A percentile compares a stretch with the other conserved stretches of the same genome.
phyloP scores from a whole-genome alignment of 2,113 vertebrate genomes.

The Ciconia boyciana region DNA sequence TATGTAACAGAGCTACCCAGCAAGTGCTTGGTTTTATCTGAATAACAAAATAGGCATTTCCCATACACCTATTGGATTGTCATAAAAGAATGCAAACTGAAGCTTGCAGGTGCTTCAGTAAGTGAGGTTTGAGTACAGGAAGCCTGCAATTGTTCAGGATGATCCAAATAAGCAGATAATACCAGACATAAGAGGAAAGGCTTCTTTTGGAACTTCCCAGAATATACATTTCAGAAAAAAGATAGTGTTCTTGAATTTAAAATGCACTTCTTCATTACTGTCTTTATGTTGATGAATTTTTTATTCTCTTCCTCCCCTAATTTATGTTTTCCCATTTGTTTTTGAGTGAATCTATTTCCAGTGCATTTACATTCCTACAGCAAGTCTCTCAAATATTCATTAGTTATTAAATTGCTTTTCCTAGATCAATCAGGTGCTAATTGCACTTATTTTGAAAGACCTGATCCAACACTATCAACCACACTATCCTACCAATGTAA shows the following conservation, averaged over 20 bases:
- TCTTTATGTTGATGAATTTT: background rate
- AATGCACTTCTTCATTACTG: background rate
- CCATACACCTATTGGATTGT: background rate
- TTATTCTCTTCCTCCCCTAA: background rate
- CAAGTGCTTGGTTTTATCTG: background rate
- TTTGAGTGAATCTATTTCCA: background rate
- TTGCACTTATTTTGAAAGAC: background rate
- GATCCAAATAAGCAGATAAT: background rate
- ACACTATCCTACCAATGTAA: rapidly evolving
- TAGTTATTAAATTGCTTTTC: slow-evolving; percentile 18
- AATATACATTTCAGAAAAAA: background rate
- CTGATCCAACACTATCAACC: background rate
- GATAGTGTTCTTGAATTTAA: background rate
- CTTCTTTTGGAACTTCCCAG: background rate
- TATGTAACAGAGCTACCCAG: background rate
- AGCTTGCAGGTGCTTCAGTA: background rate
- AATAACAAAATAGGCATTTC: background rate
- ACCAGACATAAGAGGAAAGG: background rate
- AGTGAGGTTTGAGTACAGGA: background rate
- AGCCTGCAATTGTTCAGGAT: background rate
- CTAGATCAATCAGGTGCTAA: background rate
- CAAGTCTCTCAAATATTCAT: background rate
- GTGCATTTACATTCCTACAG: background rate
- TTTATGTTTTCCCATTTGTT: background rate
- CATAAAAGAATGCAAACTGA: background rate